Conservation (phyloP, 2,888 invertebrate genomes). For the Watsonalla cultraria region DNA sequence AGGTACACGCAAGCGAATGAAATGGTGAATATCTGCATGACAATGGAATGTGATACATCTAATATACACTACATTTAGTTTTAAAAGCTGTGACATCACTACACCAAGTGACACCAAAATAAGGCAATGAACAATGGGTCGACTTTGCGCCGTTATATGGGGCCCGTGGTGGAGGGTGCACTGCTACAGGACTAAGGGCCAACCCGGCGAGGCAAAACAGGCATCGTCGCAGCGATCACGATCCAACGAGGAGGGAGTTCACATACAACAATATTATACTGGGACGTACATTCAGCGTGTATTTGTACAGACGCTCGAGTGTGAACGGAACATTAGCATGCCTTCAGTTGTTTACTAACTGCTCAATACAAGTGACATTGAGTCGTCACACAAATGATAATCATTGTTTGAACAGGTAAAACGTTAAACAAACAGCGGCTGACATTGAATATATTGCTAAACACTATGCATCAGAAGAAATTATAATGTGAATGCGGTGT, state of each 20-base stretch:
- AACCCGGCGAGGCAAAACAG: neutral
- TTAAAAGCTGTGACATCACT: slow-evolving; percentile 21
- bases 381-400: slow-evolving; percentile 30
- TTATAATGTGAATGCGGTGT: slow-evolving; percentile 25
- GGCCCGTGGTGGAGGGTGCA: slow-evolving; percentile 37
- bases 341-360: slow-evolving; percentile 25
- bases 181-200: slow-evolving; percentile 9
- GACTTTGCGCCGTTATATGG: slow-evolving; percentile 63
- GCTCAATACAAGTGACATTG: slow-evolving; percentile 38
- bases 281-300: neutral
- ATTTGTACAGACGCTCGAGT: slow-evolving; percentile 9
- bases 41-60: slow-evolving; percentile 27
- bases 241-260: neutral
- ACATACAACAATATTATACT: neutral
- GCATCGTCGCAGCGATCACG: neutral
- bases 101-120: slow-evolving; percentile 34
- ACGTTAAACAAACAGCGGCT: slow-evolving; percentile 41
- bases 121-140: slow-evolving; percentile 66
- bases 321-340: slow-evolving; percentile 20
- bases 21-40: slow-evolving; percentile 32
- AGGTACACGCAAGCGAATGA: slow-evolving; percentile 28
- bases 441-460: slow-evolving; percentile 43
- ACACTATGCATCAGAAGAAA: slow-evolving; percentile 37
- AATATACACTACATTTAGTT: slow-evolving; percentile 22
- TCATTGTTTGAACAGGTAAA: slow-evolving; percentile 40